Evolutionary conservation across 2,888 invertebrate species (phyloP), one percentile per base, ranked within the genome.

Genomic region (Scaptomyza polygonia): DNA sequence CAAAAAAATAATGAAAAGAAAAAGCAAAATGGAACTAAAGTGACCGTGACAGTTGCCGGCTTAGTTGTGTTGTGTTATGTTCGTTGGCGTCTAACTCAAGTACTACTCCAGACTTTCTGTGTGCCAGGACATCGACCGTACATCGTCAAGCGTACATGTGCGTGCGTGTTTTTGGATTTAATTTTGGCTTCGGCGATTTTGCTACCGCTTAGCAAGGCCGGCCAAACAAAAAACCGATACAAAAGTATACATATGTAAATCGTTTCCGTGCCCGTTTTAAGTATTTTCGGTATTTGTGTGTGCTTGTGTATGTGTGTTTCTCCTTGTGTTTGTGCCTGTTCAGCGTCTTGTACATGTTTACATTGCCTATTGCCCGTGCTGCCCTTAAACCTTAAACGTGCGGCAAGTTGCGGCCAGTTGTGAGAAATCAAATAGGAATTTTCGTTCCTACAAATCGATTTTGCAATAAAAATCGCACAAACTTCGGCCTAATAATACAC

Each of bases 371-470:
- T 64, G 36, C 29, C 21, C 56, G 56, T 25, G 43, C 45, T 58
- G 49, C 52, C 58, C 48, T 16, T 74, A 30, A 47, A 47, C n/a
- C n/a, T 12, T 32, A 18, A 81, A 85, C 86, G 82, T 87, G 86
- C 69, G 45, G 56, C 79, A 70, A 63, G 51, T 62, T 65, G 65
- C 44, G 74, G 66, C 40, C 64, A 57, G 47, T 65, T 45, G 74
- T 48, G 36, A 48, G 29, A 69, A 76, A 73, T 79, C 73, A 83
- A 72, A 88, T 71, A 66, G 59, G 71, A 49, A 70, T 72, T 72
- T 72, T 55, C 62, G 51, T 65, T 76, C 56, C 49, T 67, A 77
- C 68, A 81, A 84, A 84, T 88, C 85, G 87, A 80, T 84, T 86
- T 80, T 55, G 68, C 59, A 54, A 68, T 80, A 84, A 72, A 86